phyloP scores from a whole-genome alignment of 2,113 vertebrate genomes.

The Galemys pyrenaicus region DNA sequence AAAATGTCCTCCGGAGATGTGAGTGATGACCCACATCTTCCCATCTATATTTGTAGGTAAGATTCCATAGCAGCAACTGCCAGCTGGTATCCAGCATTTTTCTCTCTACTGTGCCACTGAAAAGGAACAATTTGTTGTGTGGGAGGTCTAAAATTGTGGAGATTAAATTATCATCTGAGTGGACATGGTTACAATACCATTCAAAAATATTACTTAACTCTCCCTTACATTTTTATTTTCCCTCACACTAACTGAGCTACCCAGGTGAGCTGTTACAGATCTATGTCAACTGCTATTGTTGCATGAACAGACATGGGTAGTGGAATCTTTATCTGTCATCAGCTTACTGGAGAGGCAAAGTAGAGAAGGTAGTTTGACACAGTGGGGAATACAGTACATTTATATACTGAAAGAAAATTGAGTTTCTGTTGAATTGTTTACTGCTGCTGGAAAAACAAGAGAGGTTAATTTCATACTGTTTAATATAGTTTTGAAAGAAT shows the following conservation, averaged over 20 bases:
- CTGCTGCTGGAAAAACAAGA: slow-evolving; percentile 70
- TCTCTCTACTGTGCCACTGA: slow-evolving; percentile 69
- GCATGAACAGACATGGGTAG: slow-evolving; percentile 19
- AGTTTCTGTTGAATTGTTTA: slow-evolving; percentile 71
- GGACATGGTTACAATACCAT: slow-evolving; percentile 73
- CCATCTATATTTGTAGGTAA: slow-evolving; percentile 72
- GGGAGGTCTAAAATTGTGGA: slow-evolving; percentile 75
- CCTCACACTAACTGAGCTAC: not conserved
- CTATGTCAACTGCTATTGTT: slow-evolving; percentile 2
- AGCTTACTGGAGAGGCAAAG: slow-evolving; percentile 49
- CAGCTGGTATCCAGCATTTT: slow-evolving; percentile 75
- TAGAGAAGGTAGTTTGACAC: slow-evolving; percentile 61
- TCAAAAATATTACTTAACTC: slow-evolving; percentile 76
- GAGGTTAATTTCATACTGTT: slow-evolving; percentile 82
- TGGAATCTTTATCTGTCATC: slow-evolving; percentile 68
- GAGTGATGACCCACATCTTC: slow-evolving; percentile 72
- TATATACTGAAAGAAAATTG: slow-evolving; percentile 67
- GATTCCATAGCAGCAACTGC: slow-evolving; percentile 68
- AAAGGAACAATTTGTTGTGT: slow-evolving; percentile 81
- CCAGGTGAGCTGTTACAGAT: slow-evolving; percentile 58
- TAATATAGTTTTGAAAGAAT: slow-evolving; percentile 71
- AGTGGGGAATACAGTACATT: slow-evolving; percentile 65
- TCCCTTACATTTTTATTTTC: slow-evolving; percentile 28
- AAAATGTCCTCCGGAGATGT: slow-evolving; percentile 74
- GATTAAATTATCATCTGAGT: slow-evolving; percentile 80